Evolutionary conservation across 2,797 vertebrate genomes (phyloP).

Genomic region (Capromys pilorides): DNA sequence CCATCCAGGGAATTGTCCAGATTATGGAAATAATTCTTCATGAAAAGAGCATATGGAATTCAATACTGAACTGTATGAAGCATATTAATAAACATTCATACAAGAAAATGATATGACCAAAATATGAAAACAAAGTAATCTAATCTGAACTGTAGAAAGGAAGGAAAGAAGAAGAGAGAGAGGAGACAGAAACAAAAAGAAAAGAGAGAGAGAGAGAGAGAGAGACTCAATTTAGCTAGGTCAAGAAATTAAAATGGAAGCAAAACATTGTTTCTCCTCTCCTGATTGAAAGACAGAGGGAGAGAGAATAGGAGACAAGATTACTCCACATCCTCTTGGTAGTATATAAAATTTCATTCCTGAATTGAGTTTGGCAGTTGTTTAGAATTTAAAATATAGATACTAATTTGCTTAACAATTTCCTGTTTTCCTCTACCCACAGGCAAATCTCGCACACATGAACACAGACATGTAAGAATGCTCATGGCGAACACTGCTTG

Average conservation of each 20-base stretch:
- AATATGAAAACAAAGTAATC: conserved; percentile 21
- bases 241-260: neutral
- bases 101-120: neutral
- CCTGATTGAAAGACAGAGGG: neutral
- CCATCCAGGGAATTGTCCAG: too few relatives aligned
- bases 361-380: neutral
- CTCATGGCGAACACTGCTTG: neutral
- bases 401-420: neutral
- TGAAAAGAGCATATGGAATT: neutral
- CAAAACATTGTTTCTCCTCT: neutral
- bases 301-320: neutral
- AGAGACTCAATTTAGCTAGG: neutral
- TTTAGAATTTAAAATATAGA: neutral
- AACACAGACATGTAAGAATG: neutral
- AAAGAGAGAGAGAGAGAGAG: neutral
- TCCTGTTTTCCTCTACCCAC: neutral
- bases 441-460: neutral
- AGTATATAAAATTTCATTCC: neutral
- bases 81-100: neutral
- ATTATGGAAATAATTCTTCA: neutral
- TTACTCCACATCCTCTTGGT: neutral
- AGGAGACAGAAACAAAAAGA: too few relatives aligned
- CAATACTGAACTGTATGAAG: neutral
- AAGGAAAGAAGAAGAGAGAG: neutral
- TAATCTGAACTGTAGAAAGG: neutral